Percentiles rank a stretch among this genome's conserved stretches.
Evolutionary conservation across 2,888 invertebrate genomes (phyloP).

Genomic region (Cetonia aurata): DNA sequence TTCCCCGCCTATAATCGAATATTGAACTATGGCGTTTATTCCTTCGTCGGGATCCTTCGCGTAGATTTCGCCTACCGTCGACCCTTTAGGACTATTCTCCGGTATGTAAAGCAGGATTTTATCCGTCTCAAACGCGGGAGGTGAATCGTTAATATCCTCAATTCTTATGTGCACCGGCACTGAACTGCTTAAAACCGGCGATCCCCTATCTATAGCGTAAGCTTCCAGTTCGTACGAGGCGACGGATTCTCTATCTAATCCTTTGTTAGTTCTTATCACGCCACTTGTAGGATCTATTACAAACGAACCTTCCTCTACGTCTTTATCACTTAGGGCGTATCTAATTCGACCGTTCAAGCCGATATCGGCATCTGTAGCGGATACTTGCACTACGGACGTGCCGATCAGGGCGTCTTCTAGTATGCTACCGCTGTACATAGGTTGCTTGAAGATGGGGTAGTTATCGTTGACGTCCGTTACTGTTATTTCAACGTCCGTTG

Average conservation of each 20-base stretch:
- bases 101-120: constrained; percentile 89
- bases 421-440: constrained; percentile 85
- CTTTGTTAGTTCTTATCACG: constrained; percentile 89
- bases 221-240: constrained; percentile 88
- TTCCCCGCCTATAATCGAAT: constrained; percentile 94
- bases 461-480: constrained; percentile 98
- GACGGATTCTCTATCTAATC: constrained; percentile 91
- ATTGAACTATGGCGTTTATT: constrained; percentile 90
- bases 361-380: constrained; percentile 87
- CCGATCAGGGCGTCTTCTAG: constrained; percentile 90
- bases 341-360: constrained; percentile 89
- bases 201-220: constrained; percentile 89
- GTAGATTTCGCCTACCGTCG: constrained; percentile 90
- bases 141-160: constrained; percentile 92
- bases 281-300: constrained; percentile 94
- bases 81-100: constrained; percentile 97
- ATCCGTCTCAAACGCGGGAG: constrained; percentile 90
- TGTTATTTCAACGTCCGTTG: constrained; percentile 95
- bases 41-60: constrained; percentile 95
- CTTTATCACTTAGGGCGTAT: constrained; percentile 80
- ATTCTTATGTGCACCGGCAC: constrained; percentile 85
- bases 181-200: constrained; percentile 65
- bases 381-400: constrained; percentile 82
- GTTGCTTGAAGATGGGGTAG: constrained; percentile 86
- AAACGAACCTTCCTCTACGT: constrained; percentile 89